Base-by-base conservation (phyloP, 2,797 vertebrate species). In the Harpagifer antarcticus region DNA sequence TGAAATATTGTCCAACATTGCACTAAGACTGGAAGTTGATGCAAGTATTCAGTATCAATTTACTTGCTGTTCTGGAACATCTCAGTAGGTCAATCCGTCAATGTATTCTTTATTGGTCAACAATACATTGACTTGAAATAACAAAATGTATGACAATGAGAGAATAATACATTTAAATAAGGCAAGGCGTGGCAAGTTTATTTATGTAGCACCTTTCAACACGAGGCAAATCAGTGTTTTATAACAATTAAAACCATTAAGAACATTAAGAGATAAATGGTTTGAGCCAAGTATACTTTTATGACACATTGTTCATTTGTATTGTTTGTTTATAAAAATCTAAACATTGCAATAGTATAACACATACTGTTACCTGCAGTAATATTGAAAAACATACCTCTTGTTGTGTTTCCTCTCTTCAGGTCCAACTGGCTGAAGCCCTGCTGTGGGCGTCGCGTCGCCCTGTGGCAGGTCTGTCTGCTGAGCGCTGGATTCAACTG, bases 341-440 rank as follows among this genome's bases (percentile, higher is more conserved):
- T 52, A 57, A 6, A 72, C 72, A 69, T 52, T 27, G 0, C 0
- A 61, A 33, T 23, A 15, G n/a, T 23, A 27, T 19, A 47, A 43
- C 14, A 14, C 4, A 68, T 50, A 49, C 27, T 52, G 11, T 44
- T 44, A 16, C 23, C 23, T 11, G 59, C 43, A 9, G 42, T 15
- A 0, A 16, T 33, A 19, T 17, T 20, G 33, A 27, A 63, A 52
- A 49, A 10, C 3, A 10, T 12, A 15, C 27, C 3, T 53, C 33
- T 54, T 43, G 62, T 60, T 72, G n/a, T 76, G 42, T 78, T 23
- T 23, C 3, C 16, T 76, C 17, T 59, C 20, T 31, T 31, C 19
- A 99, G 98, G 94, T 99, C 98, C 82, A 96, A 97, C 95, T 99
- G 98, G 98, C 94, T 99, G 92, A 98, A 98, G 94, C 98, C 98